Conservation (phyloP, 2,797 vertebrate species). For the Pantherophis vulpinus region DNA sequence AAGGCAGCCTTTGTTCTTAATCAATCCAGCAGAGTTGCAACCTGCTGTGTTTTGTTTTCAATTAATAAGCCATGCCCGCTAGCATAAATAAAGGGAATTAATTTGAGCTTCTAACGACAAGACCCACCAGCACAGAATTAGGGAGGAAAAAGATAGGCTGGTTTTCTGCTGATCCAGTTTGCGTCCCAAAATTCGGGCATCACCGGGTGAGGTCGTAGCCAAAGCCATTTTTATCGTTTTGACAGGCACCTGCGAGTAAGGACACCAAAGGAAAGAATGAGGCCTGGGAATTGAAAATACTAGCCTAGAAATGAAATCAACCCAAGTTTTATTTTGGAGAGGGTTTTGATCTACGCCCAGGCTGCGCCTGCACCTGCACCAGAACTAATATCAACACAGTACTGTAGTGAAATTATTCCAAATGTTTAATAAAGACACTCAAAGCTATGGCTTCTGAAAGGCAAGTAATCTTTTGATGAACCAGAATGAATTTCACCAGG, state of each 20-base stretch:
- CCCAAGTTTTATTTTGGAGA: not conserved
- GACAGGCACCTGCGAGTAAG: slow-evolving; percentile 7
- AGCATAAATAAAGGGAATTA: not conserved
- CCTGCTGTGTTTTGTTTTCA: not conserved
- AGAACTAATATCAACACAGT: not conserved
- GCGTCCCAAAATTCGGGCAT: not conserved
- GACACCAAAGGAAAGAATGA: not conserved
- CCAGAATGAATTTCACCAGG: not conserved
- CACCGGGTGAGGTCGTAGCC: slow-evolving; percentile 24
- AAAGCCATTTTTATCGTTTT: slow-evolving; percentile 26
- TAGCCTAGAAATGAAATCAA: not conserved
- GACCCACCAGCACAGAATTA: not conserved
- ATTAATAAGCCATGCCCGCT: not conserved
- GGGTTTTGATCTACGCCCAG: not conserved
- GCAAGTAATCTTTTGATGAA: not conserved
- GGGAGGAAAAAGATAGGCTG: not conserved
- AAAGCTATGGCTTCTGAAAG: not conserved
- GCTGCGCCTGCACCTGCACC: not conserved
- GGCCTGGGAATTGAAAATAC: too few relatives aligned
- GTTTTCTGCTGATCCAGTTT: not conserved
- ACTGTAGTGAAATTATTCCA: not conserved
- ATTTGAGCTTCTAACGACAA: not conserved
- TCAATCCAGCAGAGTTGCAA: not conserved
- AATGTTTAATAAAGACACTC: not conserved
- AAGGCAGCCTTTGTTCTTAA: not conserved